Conservation (phyloP, 2,797 vertebrate species). For the Poeciliopsis presidionis region DNA sequence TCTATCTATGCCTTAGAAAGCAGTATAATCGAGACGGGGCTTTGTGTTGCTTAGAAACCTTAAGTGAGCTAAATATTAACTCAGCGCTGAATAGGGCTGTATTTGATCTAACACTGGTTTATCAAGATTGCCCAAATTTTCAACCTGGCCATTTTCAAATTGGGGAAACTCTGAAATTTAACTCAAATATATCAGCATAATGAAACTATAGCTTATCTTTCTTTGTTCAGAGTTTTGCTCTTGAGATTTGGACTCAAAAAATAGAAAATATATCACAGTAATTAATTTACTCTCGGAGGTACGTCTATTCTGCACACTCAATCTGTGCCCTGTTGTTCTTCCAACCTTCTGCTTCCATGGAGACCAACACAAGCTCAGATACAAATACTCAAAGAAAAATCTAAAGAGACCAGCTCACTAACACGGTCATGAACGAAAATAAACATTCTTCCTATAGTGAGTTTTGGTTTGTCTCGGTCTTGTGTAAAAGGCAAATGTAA, state of each 20-base stretch:
- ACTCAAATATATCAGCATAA: background rate
- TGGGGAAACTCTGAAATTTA: background rate
- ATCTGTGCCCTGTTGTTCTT: background rate
- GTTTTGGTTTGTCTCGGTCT: background rate
- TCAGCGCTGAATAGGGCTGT: background rate
- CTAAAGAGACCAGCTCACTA: background rate
- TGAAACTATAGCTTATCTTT: background rate
- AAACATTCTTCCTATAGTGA: background rate
- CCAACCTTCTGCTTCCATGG: background rate
- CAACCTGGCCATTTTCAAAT: background rate
- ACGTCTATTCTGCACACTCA: background rate
- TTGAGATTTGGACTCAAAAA: background rate
- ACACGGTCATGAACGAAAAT: background rate
- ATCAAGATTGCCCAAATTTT: background rate
- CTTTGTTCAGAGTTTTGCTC: background rate
- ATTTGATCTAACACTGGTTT: background rate
- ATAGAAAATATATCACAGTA: background rate
- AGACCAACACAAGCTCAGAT: background rate
- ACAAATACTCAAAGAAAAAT: background rate
- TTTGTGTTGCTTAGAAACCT: conserved; percentile 74
- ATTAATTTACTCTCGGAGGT: background rate
- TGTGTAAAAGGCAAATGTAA: background rate
- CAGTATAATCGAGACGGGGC: conserved; percentile 15
- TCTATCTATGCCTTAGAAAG: conserved; percentile 40
- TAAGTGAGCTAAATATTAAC: conserved; percentile 46